Conservation (phyloP, 2,888 invertebrate species). For the Scelioninae gen. 2 region DNA sequence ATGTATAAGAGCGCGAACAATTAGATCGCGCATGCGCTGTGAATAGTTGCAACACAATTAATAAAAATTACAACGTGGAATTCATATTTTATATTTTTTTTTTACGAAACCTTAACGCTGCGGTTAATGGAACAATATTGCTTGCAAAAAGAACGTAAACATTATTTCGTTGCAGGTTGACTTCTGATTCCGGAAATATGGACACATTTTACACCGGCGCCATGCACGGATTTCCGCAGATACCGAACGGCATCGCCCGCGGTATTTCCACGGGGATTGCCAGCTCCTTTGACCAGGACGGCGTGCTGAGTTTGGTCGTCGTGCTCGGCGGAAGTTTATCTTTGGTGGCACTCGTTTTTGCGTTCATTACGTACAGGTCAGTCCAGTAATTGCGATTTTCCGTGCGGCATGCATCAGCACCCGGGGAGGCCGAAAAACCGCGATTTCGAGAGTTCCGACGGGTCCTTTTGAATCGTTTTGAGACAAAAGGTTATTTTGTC, state of each 20-base stretch:
- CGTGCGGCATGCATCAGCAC: constrained; percentile 15
- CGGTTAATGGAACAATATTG: no score
- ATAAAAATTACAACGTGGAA: no score
- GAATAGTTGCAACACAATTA: no score
- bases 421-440: no score
- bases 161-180: constrained; percentile 25
- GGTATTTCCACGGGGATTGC: constrained; percentile 72
- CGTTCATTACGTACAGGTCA: constrained; percentile 84
- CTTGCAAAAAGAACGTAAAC: not conserved
- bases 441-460: no score
- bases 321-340: constrained; percentile 82
- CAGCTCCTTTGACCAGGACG: constrained; percentile 76
- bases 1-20: no score
- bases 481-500: no score
- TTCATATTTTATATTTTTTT: no score
- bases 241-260: constrained; percentile 64
- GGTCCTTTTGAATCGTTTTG: no score
- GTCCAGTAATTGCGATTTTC: constrained; percentile 59
- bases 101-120: no score
- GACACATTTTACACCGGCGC: constrained; percentile 72
- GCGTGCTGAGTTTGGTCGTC: constrained; percentile 80
- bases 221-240: constrained; percentile 70
- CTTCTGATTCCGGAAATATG: constrained; percentile 62
- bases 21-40: no score
- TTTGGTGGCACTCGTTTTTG: constrained; percentile 81